phyloP scores from a whole-genome alignment of 2,888 invertebrate genomes.

The Erebia ligea region DNA sequence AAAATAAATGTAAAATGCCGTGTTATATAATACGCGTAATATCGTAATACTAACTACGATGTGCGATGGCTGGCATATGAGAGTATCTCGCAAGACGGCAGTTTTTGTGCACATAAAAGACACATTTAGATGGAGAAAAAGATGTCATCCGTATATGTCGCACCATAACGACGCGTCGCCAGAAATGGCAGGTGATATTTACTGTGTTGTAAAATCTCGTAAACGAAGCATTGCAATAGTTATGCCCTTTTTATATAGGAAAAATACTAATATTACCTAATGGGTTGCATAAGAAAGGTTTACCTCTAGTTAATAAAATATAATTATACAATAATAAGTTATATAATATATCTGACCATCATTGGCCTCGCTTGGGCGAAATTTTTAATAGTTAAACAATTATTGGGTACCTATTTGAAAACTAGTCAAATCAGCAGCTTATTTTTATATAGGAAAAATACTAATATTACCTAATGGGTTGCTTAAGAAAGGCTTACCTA shows the following conservation, averaged over 20 bases:
- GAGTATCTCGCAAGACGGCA: background rate
- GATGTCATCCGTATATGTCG: conserved; percentile 7
- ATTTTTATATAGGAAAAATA: background rate
- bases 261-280: too few relatives aligned
- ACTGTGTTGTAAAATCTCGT: background rate
- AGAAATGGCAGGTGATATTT: conserved; percentile 5
- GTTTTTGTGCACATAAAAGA: conserved; percentile 13
- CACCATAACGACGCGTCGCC: conserved; percentile 8
- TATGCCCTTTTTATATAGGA: background rate
- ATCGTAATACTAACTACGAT: background rate
- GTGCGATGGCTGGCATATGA: background rate
- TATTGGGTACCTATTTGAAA: too few relatives aligned
- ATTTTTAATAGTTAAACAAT: too few relatives aligned
- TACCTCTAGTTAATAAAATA: too few relatives aligned
- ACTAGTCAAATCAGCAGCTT: too few relatives aligned
- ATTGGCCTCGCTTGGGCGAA: too few relatives aligned
- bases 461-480: too few relatives aligned
- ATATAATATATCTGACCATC: too few relatives aligned
- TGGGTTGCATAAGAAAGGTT: too few relatives aligned
- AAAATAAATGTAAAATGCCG: background rate
- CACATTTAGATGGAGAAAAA: conserved; percentile 1
- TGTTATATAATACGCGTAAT: background rate
- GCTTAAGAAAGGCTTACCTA: too few relatives aligned
- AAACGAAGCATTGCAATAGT: conserved; percentile 2
- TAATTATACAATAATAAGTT: too few relatives aligned